Evolutionary conservation across 2,888 invertebrate species (phyloP).

Genomic region (Cecidostiba fungosa): DNA sequence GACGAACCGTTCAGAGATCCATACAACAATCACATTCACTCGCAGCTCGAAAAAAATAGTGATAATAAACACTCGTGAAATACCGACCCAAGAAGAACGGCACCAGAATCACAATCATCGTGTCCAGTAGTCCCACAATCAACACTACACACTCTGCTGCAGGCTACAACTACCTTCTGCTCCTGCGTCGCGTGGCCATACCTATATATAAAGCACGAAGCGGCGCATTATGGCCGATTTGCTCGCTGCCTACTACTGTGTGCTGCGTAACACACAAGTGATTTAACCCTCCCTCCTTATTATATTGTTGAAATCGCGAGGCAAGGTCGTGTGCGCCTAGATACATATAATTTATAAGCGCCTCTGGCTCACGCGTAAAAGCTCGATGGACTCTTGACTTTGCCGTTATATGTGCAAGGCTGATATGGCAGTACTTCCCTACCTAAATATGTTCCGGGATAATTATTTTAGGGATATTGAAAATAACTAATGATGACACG

Average conservation of each 20-base stretch:
- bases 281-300: constrained; percentile 57
- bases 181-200: neutral
- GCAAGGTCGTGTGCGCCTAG: constrained; percentile 60
- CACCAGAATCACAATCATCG: constrained; percentile 53
- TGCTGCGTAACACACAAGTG: constrained; percentile 42
- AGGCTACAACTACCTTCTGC: neutral
- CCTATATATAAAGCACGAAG: constrained; percentile 20
- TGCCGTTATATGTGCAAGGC: neutral
- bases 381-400: constrained; percentile 20
- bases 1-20: too few species aligned
- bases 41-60: neutral
- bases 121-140: neutral
- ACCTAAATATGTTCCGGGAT: neutral
- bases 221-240: constrained; percentile 17
- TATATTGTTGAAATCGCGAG: constrained; percentile 18
- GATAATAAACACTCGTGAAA: neutral
- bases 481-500: neutral
- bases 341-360: constrained; percentile 59
- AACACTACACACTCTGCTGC: neutral
- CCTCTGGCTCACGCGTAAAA: neutral
- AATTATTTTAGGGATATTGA: neutral
- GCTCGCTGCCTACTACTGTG: constrained; percentile 11
- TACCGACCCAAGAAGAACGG: constrained; percentile 65
- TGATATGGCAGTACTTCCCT: neutral
- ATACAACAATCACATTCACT: neutral